Conservation (phyloP, 2,888 invertebrate genomes). For the Melanostoma scalare region DNA sequence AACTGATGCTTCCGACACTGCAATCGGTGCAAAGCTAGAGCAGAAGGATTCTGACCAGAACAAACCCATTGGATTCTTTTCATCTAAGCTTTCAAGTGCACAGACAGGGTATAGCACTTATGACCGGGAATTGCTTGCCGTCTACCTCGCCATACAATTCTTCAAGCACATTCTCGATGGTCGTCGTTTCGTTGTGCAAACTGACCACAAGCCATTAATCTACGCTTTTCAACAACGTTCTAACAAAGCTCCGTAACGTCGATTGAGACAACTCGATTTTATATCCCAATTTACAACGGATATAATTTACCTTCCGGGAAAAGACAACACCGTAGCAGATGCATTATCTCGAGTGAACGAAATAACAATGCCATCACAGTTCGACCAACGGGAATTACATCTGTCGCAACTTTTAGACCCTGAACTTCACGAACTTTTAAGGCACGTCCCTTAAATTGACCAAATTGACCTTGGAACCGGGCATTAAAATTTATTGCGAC, state of each 20-base stretch:
- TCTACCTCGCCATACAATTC: conserved; percentile 32
- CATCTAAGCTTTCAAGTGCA: conserved; percentile 6
- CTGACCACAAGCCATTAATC: conserved; percentile 26
- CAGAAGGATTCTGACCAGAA: conserved; percentile 5
- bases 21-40: conserved; percentile 29
- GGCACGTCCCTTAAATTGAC: conserved; percentile 23
- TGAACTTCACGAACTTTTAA: conserved; percentile 20
- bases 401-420: conserved; percentile 17
- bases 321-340: conserved; percentile 48
- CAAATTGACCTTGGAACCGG: conserved; percentile 22
- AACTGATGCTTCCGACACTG: conserved; percentile 27
- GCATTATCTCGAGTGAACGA: conserved; percentile 39
- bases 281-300: conserved; percentile 49
- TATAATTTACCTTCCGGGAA: conserved; percentile 30
- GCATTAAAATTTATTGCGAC: conserved; percentile 35
- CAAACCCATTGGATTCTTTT: conserved; percentile 18
- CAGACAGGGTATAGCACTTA: conserved; percentile 21
- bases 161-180: conserved; percentile 32
- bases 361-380: conserved; percentile 21
- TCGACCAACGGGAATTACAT: conserved; percentile 20
- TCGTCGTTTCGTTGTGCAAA: conserved; percentile 33
- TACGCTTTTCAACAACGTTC: conserved; percentile 23
- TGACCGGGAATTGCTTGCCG: conserved; percentile 4
- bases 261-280: conserved; percentile 34
- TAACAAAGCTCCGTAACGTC: conserved; percentile 11